Evolutionary conservation across 2,888 invertebrate species (phyloP), one percentile per base, ranked within the genome.

Genomic region (Dolichopus griseipennis): DNA sequence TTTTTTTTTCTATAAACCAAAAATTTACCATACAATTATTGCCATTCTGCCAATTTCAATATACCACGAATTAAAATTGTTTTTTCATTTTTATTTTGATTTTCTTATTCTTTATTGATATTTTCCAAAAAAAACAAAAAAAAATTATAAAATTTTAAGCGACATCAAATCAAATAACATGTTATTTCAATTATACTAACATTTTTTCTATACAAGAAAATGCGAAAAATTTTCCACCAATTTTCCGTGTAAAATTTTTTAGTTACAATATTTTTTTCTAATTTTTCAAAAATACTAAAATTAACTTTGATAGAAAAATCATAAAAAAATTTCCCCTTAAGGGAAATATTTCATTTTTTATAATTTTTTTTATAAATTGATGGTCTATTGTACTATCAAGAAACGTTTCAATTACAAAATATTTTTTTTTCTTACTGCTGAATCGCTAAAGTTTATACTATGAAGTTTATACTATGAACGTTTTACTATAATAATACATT

Each of bases 111-210:
- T 52, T 52, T 9, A 12, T 52, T n/a, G 6, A 52, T 12, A 52
- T 52, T 52, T 52, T 18, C 18, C 52, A 52, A 52, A 52, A 9
- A 37, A n/a, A n/a, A n/a, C n/a, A n/a, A n/a, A n/a, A n/a, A n/a
- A n/a, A n/a, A 41, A 52, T 52, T 52, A 52, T 6, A 52, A 52
- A 15, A 52, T 18, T 18, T 6, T 52, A 18, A 52, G 6, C n/a
- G 52, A 52, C 52, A 18, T 18, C n/a, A 52, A 52, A 52, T 52
- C 52, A 52, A 52, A 52, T 52, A 52, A 52, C 52, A 52, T 52
- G 52, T 18, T 52, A 52, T 52, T 52, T 52, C 52, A 52, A 52
- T 52, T 52, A 52, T 52, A 15, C 9, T 18, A 52, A 52, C 8
- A 2, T 37, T 37, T n/a, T 7, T 27, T 27, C 27, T 4, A 5